These are phyloP conservation scores for Lycocerus yunnanus DNA, from an alignment of 2,888 invertebrate species.

Conservation along the genomic window DNA sequence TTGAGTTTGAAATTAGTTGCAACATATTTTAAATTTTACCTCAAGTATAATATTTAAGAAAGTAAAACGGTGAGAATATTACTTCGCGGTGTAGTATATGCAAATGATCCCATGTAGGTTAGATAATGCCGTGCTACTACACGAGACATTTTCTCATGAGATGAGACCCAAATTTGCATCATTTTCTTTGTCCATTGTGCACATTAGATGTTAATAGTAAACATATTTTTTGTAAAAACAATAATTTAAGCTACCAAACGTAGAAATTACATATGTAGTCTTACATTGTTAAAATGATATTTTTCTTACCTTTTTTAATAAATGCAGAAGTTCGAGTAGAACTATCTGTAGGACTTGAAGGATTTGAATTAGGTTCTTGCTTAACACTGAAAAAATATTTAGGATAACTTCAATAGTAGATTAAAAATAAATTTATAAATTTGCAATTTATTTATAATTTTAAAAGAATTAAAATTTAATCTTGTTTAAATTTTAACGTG, in stretches of 20 bases:
- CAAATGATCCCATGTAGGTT: not conserved
- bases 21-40: not conserved
- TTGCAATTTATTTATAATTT: not conserved
- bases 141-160: not conserved
- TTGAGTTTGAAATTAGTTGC: too few relatives aligned
- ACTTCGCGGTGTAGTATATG: not conserved
- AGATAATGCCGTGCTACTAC: not conserved
- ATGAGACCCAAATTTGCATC: not conserved
- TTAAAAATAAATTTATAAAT: not conserved
- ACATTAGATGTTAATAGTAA: not conserved
- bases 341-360: slow-evolving; percentile 54
- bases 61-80: not conserved
- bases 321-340: slow-evolving; percentile 51
- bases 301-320: slow-evolving; percentile 38
- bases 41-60: not conserved
- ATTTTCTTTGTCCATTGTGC: not conserved
- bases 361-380: slow-evolving; percentile 53
- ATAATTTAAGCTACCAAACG: not conserved
- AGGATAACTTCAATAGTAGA: not conserved
- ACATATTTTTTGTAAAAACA: not conserved
- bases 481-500: not conserved
- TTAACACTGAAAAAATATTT: slow-evolving; percentile 49
- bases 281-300: not conserved
- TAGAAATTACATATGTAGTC: not conserved
- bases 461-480: not conserved